These are phyloP conservation scores for Propsilocerus akamusi DNA, from an alignment of 1,140 invertebrate genomes.

Conservation along the genomic window DNA sequence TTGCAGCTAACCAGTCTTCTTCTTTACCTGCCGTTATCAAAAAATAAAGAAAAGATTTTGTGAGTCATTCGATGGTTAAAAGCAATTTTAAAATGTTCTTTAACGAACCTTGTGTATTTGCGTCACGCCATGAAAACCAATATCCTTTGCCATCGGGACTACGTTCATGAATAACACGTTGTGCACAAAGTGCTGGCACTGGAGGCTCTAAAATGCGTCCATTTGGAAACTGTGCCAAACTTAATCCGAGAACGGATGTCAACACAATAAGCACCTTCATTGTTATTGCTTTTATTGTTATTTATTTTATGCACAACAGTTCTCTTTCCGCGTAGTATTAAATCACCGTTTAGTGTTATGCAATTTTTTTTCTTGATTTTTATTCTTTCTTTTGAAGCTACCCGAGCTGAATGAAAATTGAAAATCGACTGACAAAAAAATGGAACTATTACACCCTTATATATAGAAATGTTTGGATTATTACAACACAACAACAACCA, in stretches of 20 bases:
- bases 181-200: conserved; percentile 47
- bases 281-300: neutral
- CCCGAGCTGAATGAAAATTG: neutral
- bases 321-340: neutral
- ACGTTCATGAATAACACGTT: conserved; percentile 43
- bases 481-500: neutral
- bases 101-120: conserved; percentile 40
- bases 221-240: conserved; percentile 42
- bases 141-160: conserved; percentile 40
- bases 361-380: neutral
- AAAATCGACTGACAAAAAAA: conserved; percentile 1
- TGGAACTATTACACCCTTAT: conserved; percentile 1
- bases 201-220: conserved; percentile 52
- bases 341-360: too few species aligned
- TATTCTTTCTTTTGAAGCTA: neutral
- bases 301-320: neutral
- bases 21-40: conserved; percentile 20
- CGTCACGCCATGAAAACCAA: conserved; percentile 70
- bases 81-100: neutral
- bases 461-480: neutral
- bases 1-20: conserved; percentile 58
- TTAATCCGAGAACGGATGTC: conserved; percentile 26
- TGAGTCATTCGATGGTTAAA: too few species aligned
- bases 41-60: too few species aligned
- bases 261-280: conserved; percentile 10